These are phyloP conservation scores for Cheilosia soror DNA, from an alignment of 2,888 invertebrate genomes.

Conservation along the genomic window DNA sequence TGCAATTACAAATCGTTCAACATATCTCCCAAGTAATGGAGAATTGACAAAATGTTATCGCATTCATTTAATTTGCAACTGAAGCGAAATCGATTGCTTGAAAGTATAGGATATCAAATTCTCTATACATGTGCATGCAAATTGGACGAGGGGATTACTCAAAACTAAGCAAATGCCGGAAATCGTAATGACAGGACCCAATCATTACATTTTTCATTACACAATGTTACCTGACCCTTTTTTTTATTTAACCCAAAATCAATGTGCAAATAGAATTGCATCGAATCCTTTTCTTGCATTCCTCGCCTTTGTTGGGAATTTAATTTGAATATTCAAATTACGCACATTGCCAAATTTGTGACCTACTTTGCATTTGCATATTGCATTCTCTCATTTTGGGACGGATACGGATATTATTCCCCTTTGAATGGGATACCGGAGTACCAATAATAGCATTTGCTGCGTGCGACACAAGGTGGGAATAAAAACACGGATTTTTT, in stretches of 20 bases:
- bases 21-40: not conserved
- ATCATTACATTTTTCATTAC: slow-evolving; percentile 41
- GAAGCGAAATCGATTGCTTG: slow-evolving; percentile 1
- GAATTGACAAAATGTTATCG: not conserved
- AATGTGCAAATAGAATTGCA: slow-evolving; percentile 71
- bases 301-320: slow-evolving; percentile 44
- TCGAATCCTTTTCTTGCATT: slow-evolving; percentile 56
- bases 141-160: slow-evolving; percentile 38
- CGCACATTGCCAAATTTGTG: slow-evolving; percentile 72
- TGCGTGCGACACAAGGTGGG: slow-evolving; percentile 62
- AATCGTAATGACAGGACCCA: slow-evolving; percentile 58
- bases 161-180: slow-evolving; percentile 45
- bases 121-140: slow-evolving; percentile 38
- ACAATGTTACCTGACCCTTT: slow-evolving; percentile 47
- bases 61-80: slow-evolving; percentile 1
- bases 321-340: slow-evolving; percentile 75
- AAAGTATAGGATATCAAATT: not conserved
- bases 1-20: not conserved
- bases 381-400: slow-evolving; percentile 55
- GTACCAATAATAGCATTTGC: slow-evolving; percentile 27
- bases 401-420: slow-evolving; percentile 21
- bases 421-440: slow-evolving; percentile 8
- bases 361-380: slow-evolving; percentile 74
- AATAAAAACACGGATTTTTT: slow-evolving; percentile 56
- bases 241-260: slow-evolving; percentile 22